phyloP scores from a whole-genome alignment of 2,888 invertebrate species.

The Dasypolia templi region DNA sequence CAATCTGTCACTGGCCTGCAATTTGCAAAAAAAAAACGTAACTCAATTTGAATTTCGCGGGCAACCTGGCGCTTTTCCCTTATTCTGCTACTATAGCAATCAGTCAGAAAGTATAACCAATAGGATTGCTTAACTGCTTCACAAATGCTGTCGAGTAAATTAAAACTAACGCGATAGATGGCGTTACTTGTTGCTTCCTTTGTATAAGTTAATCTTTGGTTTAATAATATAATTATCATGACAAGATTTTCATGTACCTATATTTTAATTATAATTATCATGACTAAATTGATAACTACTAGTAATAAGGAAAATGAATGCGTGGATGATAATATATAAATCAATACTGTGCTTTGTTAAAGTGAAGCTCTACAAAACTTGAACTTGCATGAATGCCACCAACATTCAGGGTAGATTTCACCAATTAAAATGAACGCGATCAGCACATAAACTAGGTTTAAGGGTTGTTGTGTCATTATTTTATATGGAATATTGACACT shows the following conservation, averaged over 20 bases:
- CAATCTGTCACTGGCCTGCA: too few relatives aligned
- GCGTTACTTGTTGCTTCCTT: constrained; percentile 10
- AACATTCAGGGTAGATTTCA: background rate
- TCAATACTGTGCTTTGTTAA: background rate
- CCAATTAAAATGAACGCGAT: too few relatives aligned
- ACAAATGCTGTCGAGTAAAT: constrained; percentile 16
- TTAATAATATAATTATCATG: background rate
- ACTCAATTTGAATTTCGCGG: too few relatives aligned
- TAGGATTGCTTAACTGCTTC: background rate
- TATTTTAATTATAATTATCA: background rate
- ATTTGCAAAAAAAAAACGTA: too few relatives aligned
- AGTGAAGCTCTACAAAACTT: background rate
- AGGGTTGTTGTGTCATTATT: too few relatives aligned
- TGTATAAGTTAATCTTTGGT: background rate
- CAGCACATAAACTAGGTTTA: too few relatives aligned
- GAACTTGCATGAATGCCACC: background rate
- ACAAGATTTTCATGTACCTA: too few relatives aligned
- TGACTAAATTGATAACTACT: too few relatives aligned
- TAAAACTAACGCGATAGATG: constrained; percentile 22
- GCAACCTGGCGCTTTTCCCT: too few relatives aligned
- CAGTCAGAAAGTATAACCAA: background rate
- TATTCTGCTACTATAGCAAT: too few relatives aligned
- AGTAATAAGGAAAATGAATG: constrained; percentile 24
- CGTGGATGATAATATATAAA: background rate
- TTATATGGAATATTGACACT: too few relatives aligned